Evolutionary conservation across 2,113 vertebrate species (phyloP).

Genomic region (Eclectus roratus): DNA sequence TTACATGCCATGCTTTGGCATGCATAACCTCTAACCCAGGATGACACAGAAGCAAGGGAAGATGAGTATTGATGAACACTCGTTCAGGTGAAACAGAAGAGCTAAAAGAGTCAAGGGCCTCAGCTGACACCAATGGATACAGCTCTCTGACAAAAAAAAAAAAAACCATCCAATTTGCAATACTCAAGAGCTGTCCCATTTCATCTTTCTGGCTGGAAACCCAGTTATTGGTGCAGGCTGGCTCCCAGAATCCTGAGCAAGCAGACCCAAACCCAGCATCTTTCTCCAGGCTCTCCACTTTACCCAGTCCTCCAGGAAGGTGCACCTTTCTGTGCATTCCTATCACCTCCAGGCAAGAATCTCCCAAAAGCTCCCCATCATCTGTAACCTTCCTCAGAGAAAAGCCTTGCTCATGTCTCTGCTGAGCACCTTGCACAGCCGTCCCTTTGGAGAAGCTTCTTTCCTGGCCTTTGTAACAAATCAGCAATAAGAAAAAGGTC

Average conservation of each 20-base stretch:
- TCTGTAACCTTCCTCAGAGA: not conserved
- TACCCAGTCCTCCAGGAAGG: not conserved
- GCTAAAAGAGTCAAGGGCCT: not conserved
- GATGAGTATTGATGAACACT: not conserved
- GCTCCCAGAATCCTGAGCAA: not conserved
- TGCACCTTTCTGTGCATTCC: not conserved
- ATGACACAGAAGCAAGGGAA: not conserved
- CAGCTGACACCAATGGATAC: not conserved
- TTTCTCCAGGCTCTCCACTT: not conserved
- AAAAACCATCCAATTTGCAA: not conserved
- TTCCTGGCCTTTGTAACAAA: not conserved
- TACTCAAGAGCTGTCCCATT: not conserved
- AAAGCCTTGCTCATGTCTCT: not conserved
- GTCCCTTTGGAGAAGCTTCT: fast-evolving
- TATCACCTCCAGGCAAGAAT: not conserved
- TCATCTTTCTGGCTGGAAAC: not conserved
- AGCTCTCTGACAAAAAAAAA: not conserved
- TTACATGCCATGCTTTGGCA: not conserved
- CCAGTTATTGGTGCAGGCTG: not conserved
- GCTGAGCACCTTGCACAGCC: not conserved
- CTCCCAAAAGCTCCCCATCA: not conserved
- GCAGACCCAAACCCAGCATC: not conserved
- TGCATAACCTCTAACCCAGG: not conserved
- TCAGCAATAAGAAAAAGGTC: not conserved
- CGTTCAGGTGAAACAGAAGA: not conserved